phyloP scores from a whole-genome alignment of 2,888 invertebrate species.

The Lomographa bimaculata region DNA sequence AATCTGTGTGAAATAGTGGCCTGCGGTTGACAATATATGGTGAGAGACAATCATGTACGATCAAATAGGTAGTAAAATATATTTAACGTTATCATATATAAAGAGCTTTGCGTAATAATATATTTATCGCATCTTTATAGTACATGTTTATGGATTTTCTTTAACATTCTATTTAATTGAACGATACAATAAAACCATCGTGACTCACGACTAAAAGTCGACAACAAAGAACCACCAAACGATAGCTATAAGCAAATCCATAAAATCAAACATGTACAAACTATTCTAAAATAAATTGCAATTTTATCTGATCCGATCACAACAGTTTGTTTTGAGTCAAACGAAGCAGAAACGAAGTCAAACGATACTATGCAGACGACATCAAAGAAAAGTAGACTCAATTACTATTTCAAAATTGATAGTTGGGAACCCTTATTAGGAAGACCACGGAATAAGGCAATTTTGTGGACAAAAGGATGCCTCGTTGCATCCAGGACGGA shows the following conservation, averaged over 20 bases:
- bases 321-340: slow-evolving; percentile 41
- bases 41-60: too few relatives aligned
- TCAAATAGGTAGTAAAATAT: too few relatives aligned
- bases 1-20: too few relatives aligned
- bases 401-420: slow-evolving; percentile 72
- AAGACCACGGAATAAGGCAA: slow-evolving; percentile 74
- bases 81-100: too few relatives aligned
- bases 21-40: too few relatives aligned
- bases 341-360: slow-evolving; percentile 52
- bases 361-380: slow-evolving; percentile 59
- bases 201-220: too few relatives aligned
- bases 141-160: too few relatives aligned
- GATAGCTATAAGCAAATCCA: slow-evolving; percentile 10
- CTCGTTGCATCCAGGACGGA: slow-evolving; percentile 46
- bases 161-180: too few relatives aligned
- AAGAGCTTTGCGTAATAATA: too few relatives aligned
- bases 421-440: slow-evolving; percentile 78
- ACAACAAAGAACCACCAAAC: neutral
- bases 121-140: too few relatives aligned
- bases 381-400: slow-evolving; percentile 70
- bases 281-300: slow-evolving; percentile 36
- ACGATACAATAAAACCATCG: too few relatives aligned
- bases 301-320: slow-evolving; percentile 41
- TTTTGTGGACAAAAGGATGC: slow-evolving; percentile 78
- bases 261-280: slow-evolving; percentile 17